phyloP scores from a whole-genome alignment of 2,888 invertebrate species.

The Nemotelus pantherinus region DNA sequence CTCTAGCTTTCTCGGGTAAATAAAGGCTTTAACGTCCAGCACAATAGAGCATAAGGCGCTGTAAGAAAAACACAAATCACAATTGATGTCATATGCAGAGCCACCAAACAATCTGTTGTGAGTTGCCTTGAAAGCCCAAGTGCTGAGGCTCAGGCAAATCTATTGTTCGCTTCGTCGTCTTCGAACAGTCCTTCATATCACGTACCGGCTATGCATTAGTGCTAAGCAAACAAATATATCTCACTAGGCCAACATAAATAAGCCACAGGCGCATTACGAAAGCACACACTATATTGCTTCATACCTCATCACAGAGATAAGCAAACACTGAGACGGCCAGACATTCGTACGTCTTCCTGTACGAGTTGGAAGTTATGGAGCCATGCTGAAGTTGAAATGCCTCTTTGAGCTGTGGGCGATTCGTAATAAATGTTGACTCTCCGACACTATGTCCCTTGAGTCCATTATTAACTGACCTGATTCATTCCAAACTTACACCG shows the following conservation, averaged over 20 bases:
- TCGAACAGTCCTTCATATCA: conserved; percentile 33
- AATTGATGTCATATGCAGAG: conserved; percentile 40
- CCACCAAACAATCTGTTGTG: conserved; percentile 29
- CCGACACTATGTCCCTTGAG: not conserved
- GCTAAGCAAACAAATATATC: conserved; percentile 39
- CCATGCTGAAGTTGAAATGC: not conserved
- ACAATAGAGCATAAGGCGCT: conserved; percentile 7
- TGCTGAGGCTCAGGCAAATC: not conserved
- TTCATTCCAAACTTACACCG: conserved; percentile 2
- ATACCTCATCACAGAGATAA: not conserved
- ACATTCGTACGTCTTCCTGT: not conserved
- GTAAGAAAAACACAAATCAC: conserved; percentile 34
- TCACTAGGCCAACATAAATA: conserved; percentile 25
- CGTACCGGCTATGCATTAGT: conserved; percentile 29
- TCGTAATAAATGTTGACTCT: conserved; percentile 2
- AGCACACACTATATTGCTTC: conserved; percentile 5
- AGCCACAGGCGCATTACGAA: conserved; percentile 26
- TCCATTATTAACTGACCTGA: conserved; percentile 27
- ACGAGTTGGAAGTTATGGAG: not conserved
- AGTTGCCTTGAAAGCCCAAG: conserved; percentile 6
- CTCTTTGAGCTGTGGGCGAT: not conserved
- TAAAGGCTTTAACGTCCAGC: conserved; percentile 8
- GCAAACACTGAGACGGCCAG: not conserved
- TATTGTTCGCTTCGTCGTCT: conserved; percentile 25
- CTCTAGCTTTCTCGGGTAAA: conserved; percentile 8